A percentile compares a stretch with the other conserved stretches of the same genome.
Conservation (phyloP, 1,140 invertebrate species). For the Apis laboriosa region DNA sequence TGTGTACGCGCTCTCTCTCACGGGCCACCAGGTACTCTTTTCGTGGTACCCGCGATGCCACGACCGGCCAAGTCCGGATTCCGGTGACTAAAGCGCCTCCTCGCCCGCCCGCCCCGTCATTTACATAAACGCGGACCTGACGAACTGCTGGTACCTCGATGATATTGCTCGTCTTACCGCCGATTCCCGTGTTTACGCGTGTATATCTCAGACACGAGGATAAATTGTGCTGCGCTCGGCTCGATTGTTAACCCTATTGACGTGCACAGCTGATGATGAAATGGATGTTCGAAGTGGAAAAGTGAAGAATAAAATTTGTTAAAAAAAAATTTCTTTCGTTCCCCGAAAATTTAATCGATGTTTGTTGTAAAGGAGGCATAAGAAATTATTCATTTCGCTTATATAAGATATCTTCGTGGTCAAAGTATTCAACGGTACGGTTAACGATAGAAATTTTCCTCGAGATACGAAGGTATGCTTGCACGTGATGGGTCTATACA, state of each 20-base stretch:
- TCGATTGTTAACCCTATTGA: no score
- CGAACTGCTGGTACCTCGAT: slow-evolving; percentile 13
- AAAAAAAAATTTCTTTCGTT: no score
- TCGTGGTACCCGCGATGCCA: slow-evolving; percentile 47
- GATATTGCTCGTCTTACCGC: neutral
- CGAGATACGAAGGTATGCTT: no score
- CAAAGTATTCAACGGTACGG: neutral
- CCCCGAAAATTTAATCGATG: no score
- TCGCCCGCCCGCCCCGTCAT: slow-evolving; percentile 11
- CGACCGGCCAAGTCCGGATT: slow-evolving; percentile 51
- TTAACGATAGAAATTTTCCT: neutral
- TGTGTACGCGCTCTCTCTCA: slow-evolving; percentile 42
- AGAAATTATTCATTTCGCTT: neutral
- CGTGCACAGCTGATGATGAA: no score
- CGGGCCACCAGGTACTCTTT: slow-evolving; percentile 43
- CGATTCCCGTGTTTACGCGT: no score
- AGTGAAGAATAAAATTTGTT: no score
- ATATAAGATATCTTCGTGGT: neutral
- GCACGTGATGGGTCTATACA: neutral
- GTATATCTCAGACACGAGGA: no score
- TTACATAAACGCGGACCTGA: slow-evolving; percentile 41
- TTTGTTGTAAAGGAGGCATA: no score
- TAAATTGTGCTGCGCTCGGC: no score
- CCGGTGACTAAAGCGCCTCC: slow-evolving; percentile 44
- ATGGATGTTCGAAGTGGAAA: no score